Percentiles rank a stretch among this genome's conserved stretches.
phyloP scores from a whole-genome alignment of 2,113 vertebrate genomes.

The Gambusia holbrooki region DNA sequence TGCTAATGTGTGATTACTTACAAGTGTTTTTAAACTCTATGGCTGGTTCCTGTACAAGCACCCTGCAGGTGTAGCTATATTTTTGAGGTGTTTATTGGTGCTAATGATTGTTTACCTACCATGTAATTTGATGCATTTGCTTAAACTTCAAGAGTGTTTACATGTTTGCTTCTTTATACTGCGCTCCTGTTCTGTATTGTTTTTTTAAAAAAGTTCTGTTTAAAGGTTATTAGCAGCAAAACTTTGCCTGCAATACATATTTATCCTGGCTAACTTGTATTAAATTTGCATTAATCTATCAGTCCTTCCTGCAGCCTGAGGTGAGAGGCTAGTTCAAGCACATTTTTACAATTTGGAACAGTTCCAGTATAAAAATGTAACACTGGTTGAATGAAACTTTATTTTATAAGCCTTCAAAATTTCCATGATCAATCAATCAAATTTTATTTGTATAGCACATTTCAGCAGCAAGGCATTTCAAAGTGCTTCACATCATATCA shows the following conservation, averaged over 20 bases:
- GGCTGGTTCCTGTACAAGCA: not conserved
- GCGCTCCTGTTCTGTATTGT: not conserved
- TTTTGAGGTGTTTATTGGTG: constrained; percentile 7
- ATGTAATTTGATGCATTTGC: constrained; percentile 11
- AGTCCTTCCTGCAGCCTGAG: not conserved
- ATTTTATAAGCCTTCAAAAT: not conserved
- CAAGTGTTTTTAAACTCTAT: constrained; percentile 10
- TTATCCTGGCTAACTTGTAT: not conserved
- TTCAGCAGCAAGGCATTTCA: too few relatives aligned
- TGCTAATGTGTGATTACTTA: constrained; percentile 22
- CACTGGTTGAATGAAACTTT: not conserved
- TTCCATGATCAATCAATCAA: not conserved
- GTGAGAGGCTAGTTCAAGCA: not conserved
- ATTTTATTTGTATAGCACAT: too few relatives aligned
- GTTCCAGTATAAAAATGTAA: not conserved
- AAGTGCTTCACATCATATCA: too few relatives aligned
- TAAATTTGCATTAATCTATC: not conserved
- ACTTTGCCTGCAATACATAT: not conserved
- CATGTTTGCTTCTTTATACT: not conserved
- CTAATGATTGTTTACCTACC: not conserved
- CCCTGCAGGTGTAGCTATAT: not conserved
- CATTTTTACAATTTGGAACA: not conserved
- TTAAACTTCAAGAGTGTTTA: not conserved
- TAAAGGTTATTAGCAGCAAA: not conserved
- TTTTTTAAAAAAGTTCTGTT: not conserved